These are phyloP conservation scores for Lordiphosa collinella DNA, from an alignment of 1,140 invertebrate genomes.

Conservation along the genomic window DNA sequence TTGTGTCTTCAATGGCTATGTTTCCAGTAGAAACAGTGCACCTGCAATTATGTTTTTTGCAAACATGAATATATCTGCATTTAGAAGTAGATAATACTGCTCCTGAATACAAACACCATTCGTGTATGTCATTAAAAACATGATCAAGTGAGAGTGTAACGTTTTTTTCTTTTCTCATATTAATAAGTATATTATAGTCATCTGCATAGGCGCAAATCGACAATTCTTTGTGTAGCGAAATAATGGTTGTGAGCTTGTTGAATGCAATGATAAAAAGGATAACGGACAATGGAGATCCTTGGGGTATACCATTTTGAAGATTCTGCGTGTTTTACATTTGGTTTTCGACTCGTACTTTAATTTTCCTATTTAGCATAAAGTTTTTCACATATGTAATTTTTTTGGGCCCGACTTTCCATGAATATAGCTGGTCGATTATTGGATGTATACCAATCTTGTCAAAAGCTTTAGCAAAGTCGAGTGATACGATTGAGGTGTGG, in stretches of 20 bases:
- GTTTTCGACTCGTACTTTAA: slow-evolving; percentile 2
- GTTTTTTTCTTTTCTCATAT: slow-evolving; percentile 10
- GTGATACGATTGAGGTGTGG: slow-evolving; percentile 19
- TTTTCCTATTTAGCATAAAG: slow-evolving; percentile 24
- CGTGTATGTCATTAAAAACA: slow-evolving; percentile 5
- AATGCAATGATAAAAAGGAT: slow-evolving; percentile 16
- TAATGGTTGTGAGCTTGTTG: slow-evolving; percentile 9
- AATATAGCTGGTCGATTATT: slow-evolving; percentile 12
- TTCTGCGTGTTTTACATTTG: slow-evolving; percentile 1
- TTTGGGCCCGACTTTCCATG: slow-evolving; percentile 27
- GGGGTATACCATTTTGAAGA: slow-evolving; percentile 14
- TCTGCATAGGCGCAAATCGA: slow-evolving; percentile 14
- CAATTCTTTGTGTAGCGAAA: slow-evolving; percentile 14
- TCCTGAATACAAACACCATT: slow-evolving; percentile 13
- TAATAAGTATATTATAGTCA: slow-evolving; percentile 10
- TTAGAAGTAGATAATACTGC: no score
- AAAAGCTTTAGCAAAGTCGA: slow-evolving; percentile 31
- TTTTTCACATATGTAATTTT: slow-evolving; percentile 19
- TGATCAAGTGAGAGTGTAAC: background rate
- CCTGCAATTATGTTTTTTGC: slow-evolving; percentile 8
- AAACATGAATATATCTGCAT: slow-evolving; percentile 25
- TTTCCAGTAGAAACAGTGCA: background rate
- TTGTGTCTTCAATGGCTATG: background rate
- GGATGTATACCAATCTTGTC: slow-evolving; percentile 20
- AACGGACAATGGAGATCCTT: no score